A percentile compares a stretch with the other conserved stretches of the same genome.
Conservation (phyloP, 2,888 invertebrate species). For the Peribatodes rhomboidaria region DNA sequence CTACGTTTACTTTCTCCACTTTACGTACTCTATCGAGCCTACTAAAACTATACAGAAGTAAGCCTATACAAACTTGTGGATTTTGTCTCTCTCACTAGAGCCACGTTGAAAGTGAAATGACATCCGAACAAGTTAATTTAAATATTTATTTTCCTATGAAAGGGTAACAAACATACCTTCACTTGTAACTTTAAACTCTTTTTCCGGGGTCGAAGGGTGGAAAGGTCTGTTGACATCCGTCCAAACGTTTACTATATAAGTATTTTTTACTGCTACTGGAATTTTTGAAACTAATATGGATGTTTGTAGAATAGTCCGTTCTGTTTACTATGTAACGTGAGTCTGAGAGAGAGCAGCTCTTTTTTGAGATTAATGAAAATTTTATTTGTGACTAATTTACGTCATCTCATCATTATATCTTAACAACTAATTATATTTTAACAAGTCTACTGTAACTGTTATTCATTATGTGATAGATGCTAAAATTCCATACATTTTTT, state of each 20-base stretch:
- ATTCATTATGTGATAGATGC: too few species aligned
- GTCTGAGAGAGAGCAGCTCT: too few species aligned
- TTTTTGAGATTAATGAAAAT: too few species aligned
- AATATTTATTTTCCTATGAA: conserved; percentile 73
- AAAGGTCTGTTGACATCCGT: conserved; percentile 82
- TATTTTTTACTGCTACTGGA: conserved; percentile 66
- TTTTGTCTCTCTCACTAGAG: conserved; percentile 16
- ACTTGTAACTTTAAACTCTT: conserved; percentile 70
- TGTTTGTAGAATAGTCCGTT: conserved; percentile 25
- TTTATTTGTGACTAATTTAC: too few species aligned
- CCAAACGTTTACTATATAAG: conserved; percentile 61
- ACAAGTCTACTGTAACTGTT: too few species aligned
- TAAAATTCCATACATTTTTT: too few species aligned
- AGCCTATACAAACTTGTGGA: background rate
- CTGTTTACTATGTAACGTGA: background rate
- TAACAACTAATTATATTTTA: too few species aligned
- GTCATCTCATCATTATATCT: too few species aligned
- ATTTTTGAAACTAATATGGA: conserved; percentile 47
- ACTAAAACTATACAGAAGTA: too few species aligned
- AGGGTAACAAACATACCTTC: conserved; percentile 64
- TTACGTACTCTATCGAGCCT: background rate
- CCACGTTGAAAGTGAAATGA: conserved; percentile 58
- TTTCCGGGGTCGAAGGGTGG: conserved; percentile 76
- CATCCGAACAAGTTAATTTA: conserved; percentile 48
- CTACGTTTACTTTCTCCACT: too few species aligned